phyloP scores from a whole-genome alignment of 2,113 vertebrate genomes.

The Tauraco erythrolophus region DNA sequence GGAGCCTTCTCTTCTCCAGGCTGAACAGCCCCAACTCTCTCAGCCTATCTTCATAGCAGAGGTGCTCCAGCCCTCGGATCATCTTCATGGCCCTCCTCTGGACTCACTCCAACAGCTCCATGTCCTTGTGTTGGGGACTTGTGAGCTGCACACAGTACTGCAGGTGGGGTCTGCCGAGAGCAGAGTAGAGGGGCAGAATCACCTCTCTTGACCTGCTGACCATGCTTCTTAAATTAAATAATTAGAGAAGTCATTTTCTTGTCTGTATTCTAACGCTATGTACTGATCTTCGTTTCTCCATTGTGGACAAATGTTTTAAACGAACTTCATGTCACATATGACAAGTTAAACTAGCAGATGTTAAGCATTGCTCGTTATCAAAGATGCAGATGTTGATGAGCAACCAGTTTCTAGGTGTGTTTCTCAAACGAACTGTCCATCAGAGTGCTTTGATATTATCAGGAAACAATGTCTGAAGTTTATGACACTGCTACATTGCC shows the following conservation, averaged over 20 bases:
- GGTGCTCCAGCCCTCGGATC: too few species aligned
- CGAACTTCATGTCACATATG: background rate
- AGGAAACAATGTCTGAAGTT: background rate
- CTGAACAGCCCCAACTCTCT: too few species aligned
- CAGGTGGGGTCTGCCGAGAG: too few species aligned
- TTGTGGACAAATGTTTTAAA: background rate
- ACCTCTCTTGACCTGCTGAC: too few species aligned
- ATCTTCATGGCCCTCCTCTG: too few species aligned
- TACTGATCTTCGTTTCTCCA: background rate
- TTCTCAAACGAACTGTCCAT: constrained; percentile 1
- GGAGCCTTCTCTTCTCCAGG: too few species aligned
- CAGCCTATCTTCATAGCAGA: too few species aligned
- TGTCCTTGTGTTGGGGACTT: too few species aligned
- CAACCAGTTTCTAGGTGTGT: background rate
- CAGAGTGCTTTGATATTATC: background rate
- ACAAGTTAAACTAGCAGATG: background rate
- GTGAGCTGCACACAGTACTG: too few species aligned
- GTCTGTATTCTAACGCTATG: background rate
- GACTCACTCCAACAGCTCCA: too few species aligned
- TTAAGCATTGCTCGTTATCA: background rate
- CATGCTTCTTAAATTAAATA: background rate
- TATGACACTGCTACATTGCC: constrained; percentile 24
- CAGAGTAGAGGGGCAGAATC: too few species aligned
- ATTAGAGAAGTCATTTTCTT: background rate
- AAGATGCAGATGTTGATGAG: background rate